Percentiles rank a stretch among this genome's conserved stretches.
phyloP scores from a whole-genome alignment of 2,888 invertebrate species.

The Pollenia angustigena region DNA sequence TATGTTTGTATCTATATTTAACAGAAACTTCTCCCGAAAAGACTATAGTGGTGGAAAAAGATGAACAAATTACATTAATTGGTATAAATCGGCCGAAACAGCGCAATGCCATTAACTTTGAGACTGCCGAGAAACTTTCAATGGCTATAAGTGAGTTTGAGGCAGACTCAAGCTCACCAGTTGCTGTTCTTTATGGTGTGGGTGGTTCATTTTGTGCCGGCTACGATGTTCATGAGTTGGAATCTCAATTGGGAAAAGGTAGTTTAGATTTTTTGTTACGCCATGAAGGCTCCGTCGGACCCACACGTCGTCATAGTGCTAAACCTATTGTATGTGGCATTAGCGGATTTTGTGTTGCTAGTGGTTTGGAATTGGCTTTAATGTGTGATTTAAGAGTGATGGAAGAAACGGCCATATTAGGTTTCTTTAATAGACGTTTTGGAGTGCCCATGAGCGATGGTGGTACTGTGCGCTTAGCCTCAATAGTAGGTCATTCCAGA shows the following conservation, averaged over 20 bases:
- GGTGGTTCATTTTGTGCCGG: constrained; percentile 97
- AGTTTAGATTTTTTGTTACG: constrained; percentile 79
- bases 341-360: constrained; percentile 95
- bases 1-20: neutral
- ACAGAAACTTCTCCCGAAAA: constrained; percentile 53
- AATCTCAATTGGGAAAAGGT: constrained; percentile 77
- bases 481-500: constrained; percentile 92
- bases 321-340: constrained; percentile 96
- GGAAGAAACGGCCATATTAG: constrained; percentile 92
- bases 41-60: constrained; percentile 86
- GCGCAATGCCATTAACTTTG: constrained; percentile 91
- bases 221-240: constrained; percentile 92
- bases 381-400: constrained; percentile 95
- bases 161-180: constrained; percentile 87
- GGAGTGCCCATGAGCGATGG: constrained; percentile 94
- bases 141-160: constrained; percentile 92
- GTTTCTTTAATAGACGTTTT: constrained; percentile 93
- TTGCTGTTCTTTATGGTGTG: constrained; percentile 93
- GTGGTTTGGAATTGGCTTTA: constrained; percentile 94
- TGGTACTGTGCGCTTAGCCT: constrained; percentile 93
- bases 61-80: constrained; percentile 89
- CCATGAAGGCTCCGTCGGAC: constrained; percentile 86
- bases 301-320: constrained; percentile 88
- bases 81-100: constrained; percentile 93
- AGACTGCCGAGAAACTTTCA: constrained; percentile 88